Base-by-base conservation (phyloP, 1,140 invertebrate species). In the Epicauta chinensis region DNA sequence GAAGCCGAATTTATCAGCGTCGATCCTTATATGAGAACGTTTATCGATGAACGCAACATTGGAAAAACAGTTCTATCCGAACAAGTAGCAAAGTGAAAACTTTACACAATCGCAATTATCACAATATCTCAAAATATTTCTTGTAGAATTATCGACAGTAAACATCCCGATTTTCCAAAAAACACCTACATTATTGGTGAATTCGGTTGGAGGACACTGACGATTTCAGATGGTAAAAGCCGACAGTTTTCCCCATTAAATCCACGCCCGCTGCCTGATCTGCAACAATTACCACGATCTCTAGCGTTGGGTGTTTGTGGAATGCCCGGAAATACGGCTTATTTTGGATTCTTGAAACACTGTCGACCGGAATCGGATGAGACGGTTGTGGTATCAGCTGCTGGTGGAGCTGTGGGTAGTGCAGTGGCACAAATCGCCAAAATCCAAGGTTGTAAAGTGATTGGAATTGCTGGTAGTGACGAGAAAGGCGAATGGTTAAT, bases 391-490 rank as follows among this genome's bases (percentile, higher is more conserved):
- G 75, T 88, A 2, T 78, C 72, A n/a, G 75, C 75, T n/a, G 82
- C 82, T 11, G 81, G 77, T 14, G 81, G 85, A 11, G 84, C 83
- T 31, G 83, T 88, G 10, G 86, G 86, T 3, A 80, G 75, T 54
- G 71, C 81, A 39, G 84, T 87, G 7, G 84, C 83, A 15, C 85
- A 88, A 70, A 81, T 87, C 40, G 83, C 77, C 3, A 85, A 84
- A 66, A 77, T 82, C 38, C 72, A 79, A 66, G 78, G 79, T 16
- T 80, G 82, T 39, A 76, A 66, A 47, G 84, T 86, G 0, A 81
- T 89, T 55, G 86, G 83, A 5, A 81, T 84, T 61, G 78, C 82
- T 46, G 84, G 84, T 9, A 73, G 75, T 12, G 80, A 85, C 41
- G 79, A 78, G 0, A 88, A 88, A 73, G 77, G 81, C 51, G 66